Conservation (phyloP, 2,113 vertebrate species). For the Theropithecus gelada region DNA sequence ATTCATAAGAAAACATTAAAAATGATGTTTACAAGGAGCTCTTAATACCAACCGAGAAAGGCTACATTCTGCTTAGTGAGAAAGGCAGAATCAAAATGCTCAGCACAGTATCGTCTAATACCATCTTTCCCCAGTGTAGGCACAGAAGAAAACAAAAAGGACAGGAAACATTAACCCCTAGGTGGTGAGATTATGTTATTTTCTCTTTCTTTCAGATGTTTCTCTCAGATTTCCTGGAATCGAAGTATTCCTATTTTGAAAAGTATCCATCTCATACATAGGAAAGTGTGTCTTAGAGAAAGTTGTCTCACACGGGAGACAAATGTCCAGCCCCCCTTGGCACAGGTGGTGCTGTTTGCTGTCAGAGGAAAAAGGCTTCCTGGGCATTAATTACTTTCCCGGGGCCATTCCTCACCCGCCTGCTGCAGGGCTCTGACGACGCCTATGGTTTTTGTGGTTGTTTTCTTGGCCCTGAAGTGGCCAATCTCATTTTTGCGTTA, state of each 20-base stretch:
- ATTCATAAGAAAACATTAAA: neutral
- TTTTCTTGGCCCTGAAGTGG: slow-evolving; percentile 64
- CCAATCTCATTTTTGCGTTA: neutral
- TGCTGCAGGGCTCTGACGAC: neutral
- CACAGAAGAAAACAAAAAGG: neutral
- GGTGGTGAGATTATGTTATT: rapidly evolving
- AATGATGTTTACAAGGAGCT: neutral
- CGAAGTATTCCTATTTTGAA: neutral
- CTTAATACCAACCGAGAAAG: neutral
- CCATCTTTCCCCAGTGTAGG: neutral
- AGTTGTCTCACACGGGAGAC: rapidly evolving
- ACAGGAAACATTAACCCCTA: neutral
- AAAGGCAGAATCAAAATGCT: neutral
- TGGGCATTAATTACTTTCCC: neutral
- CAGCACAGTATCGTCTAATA: rapidly evolving
- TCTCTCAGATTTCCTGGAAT: neutral
- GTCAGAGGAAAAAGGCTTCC: neutral
- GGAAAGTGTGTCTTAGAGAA: neutral
- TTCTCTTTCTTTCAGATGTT: neutral
- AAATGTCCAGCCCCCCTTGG: neutral
- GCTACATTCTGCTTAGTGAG: too few relatives aligned
- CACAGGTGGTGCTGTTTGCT: neutral
- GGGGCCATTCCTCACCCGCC: neutral
- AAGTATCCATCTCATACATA: neutral
- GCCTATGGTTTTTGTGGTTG: slow-evolving; percentile 37